These are phyloP conservation scores for Dreissena rostriformis DNA, from an alignment of 1,140 invertebrate species.

Conservation along the genomic window DNA sequence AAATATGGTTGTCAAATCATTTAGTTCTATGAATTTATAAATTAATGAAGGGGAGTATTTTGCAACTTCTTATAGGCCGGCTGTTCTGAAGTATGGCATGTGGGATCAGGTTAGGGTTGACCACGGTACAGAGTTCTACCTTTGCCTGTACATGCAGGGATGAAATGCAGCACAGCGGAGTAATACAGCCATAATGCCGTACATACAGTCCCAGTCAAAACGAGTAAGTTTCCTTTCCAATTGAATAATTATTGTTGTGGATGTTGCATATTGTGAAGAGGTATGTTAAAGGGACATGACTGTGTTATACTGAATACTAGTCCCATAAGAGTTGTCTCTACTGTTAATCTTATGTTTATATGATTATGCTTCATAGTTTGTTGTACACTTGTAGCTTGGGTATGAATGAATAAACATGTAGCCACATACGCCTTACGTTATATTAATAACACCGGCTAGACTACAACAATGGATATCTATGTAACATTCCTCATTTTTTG, in stretches of 20 bases:
- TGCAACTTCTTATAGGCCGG: neutral
- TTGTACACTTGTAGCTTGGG: too few relatives aligned
- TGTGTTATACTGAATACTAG: neutral
- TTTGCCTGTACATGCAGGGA: slow-evolving; percentile 12
- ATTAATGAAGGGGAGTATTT: too few relatives aligned
- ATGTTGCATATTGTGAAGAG: neutral
- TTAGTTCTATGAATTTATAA: too few relatives aligned
- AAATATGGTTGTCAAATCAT: too few relatives aligned
- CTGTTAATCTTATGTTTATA: neutral
- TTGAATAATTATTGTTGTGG: neutral
- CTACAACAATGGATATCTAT: neutral
- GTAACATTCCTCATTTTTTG: neutral
- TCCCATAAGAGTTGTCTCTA: neutral
- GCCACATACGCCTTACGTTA: neutral
- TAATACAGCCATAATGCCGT: neutral
- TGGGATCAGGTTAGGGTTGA: slow-evolving; percentile 5
- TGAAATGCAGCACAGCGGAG: neutral
- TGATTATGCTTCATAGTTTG: too few relatives aligned
- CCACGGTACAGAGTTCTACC: slow-evolving; percentile 14
- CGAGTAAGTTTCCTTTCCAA: neutral
- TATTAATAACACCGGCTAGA: neutral
- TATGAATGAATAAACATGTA: neutral
- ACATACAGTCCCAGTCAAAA: slow-evolving; percentile 16
- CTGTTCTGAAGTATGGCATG: slow-evolving; percentile 27
- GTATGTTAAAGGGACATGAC: neutral